Percentiles rank a stretch among this genome's conserved stretches.
These are phyloP conservation scores for Dicrostonyx torquatus DNA, from an alignment of 2,797 vertebrate genomes.

Conservation along the genomic window DNA sequence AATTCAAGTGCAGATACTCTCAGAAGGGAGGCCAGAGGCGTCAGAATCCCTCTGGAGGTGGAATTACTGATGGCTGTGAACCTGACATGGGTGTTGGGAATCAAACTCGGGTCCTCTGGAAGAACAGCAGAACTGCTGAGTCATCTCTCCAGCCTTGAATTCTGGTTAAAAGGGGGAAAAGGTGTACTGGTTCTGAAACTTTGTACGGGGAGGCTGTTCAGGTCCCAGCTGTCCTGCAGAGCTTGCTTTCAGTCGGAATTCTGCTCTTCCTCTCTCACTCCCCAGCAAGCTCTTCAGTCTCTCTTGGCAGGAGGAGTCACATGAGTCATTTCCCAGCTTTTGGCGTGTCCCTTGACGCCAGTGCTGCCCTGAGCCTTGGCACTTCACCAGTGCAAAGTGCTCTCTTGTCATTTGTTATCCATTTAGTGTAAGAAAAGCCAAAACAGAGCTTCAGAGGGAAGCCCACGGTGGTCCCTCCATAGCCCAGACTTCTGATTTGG, in stretches of 20 bases:
- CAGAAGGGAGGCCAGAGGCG: neutral
- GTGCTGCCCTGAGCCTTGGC: conserved; percentile 58
- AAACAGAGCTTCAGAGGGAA: conserved; percentile 46
- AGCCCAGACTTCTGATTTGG: neutral
- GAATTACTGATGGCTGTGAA: neutral
- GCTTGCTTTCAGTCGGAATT: conserved; percentile 57
- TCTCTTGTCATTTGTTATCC: conserved; percentile 68
- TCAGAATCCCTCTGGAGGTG: neutral
- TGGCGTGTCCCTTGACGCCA: neutral
- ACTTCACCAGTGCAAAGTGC: conserved; percentile 25
- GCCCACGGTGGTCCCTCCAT: conserved; percentile 5
- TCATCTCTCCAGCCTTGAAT: neutral
- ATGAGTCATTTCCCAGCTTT: conserved; percentile 64
- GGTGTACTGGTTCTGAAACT: neutral
- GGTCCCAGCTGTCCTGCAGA: conserved; percentile 51
- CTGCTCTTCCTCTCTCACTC: conserved; percentile 55
- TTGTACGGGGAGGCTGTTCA: conserved; percentile 20
- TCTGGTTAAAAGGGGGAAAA: neutral
- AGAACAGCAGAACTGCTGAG: neutral
- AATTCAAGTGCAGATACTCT: too few species aligned
- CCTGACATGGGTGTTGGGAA: neutral
- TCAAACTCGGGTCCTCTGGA: neutral
- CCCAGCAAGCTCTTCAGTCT: conserved; percentile 55
- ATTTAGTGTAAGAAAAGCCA: conserved; percentile 42
- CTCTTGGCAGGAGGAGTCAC: conserved; percentile 62